Percentiles rank a stretch among this genome's conserved stretches.
phyloP scores from a whole-genome alignment of 2,797 vertebrate genomes.

The Leptodactylus fallax region DNA sequence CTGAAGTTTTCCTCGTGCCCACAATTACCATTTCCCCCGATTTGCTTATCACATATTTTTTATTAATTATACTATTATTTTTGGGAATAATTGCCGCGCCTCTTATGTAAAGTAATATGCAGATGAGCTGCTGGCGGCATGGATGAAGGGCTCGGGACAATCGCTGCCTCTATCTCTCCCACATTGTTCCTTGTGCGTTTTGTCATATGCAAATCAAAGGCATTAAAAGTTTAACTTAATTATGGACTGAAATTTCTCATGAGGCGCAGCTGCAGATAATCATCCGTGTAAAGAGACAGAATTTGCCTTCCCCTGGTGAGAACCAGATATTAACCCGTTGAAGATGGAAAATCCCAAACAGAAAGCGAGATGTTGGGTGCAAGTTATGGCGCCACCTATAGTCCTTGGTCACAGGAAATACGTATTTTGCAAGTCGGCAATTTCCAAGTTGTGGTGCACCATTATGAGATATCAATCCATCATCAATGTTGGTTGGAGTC shows the following conservation, averaged over 20 bases:
- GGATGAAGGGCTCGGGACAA: constrained; percentile 63
- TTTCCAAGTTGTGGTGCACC: too few species aligned
- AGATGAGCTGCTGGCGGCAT: constrained; percentile 66
- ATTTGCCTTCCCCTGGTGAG: constrained; percentile 64
- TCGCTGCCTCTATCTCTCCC: constrained; percentile 71
- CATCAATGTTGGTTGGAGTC: too few species aligned
- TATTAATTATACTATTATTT: constrained; percentile 62
- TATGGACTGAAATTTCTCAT: constrained; percentile 79
- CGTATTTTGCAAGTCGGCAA: too few species aligned
- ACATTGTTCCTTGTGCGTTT: constrained; percentile 72
- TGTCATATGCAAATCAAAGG: constrained; percentile 77
- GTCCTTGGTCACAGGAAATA: background rate
- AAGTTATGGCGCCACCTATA: too few species aligned
- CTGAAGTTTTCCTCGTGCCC: too few species aligned
- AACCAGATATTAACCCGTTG: constrained; percentile 33
- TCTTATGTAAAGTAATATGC: constrained; percentile 67
- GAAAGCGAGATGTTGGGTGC: background rate
- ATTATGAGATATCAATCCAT: too few species aligned
- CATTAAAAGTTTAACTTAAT: constrained; percentile 79
- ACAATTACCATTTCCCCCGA: background rate
- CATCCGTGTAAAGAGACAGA: constrained; percentile 69
- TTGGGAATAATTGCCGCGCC: constrained; percentile 70
- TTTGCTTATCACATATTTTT: constrained; percentile 15
- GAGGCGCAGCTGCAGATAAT: constrained; percentile 80
- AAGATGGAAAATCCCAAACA: background rate